phyloP scores from a whole-genome alignment of 2,113 vertebrate species.

The Cricetomys ansorgei region DNA sequence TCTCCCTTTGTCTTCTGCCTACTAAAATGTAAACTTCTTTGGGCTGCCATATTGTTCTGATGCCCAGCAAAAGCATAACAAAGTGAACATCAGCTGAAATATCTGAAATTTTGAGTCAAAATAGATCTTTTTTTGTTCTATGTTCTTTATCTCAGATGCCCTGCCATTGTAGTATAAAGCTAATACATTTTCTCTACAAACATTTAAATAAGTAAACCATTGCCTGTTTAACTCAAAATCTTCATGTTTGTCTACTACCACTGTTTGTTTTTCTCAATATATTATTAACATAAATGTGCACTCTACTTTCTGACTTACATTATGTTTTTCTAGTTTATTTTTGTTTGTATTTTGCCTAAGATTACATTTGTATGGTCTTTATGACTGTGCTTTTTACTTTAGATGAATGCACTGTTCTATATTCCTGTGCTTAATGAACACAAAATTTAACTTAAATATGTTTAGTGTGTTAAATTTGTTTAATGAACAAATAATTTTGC shows the following conservation, averaged over 20 bases:
- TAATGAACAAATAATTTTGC: neutral
- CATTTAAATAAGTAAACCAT: neutral
- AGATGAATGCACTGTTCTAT: neutral
- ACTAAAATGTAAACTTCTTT: neutral
- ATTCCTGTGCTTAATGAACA: neutral
- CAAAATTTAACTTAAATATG: neutral
- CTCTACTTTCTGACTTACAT: neutral
- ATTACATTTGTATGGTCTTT: neutral
- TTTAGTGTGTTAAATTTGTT: too few relatives aligned
- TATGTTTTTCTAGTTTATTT: neutral
- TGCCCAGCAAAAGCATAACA: too few relatives aligned
- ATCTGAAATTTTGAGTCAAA: neutral
- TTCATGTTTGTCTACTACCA: neutral
- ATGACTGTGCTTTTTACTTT: neutral
- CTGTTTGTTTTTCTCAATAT: neutral
- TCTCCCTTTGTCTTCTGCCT: neutral
- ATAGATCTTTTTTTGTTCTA: neutral
- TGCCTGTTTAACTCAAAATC: neutral
- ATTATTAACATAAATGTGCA: neutral
- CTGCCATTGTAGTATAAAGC: neutral
- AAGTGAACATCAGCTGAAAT: neutral
- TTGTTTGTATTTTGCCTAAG: slow-evolving; percentile 17
- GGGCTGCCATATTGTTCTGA: neutral
- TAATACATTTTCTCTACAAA: neutral
- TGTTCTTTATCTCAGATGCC: too few relatives aligned